A percentile compares a stretch with the other conserved stretches of the same genome.
phyloP scores from a whole-genome alignment of 2,113 vertebrate genomes.

The Merops nubicus region DNA sequence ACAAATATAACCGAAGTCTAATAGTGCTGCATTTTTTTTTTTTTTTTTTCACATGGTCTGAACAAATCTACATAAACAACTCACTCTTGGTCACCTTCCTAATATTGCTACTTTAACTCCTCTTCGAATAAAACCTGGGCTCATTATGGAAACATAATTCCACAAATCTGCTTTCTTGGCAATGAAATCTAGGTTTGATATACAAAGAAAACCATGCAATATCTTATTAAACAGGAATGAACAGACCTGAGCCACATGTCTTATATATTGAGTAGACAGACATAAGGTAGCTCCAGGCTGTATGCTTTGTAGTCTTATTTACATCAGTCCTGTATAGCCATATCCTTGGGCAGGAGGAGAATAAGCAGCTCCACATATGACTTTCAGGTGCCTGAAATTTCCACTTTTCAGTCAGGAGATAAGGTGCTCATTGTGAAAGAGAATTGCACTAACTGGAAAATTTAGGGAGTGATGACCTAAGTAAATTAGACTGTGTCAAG shows the following conservation, averaged over 20 bases:
- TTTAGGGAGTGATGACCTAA: rapidly evolving
- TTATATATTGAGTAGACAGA: rapidly evolving
- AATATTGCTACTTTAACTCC: not conserved
- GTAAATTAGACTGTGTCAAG: not conserved
- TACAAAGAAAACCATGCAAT: not conserved
- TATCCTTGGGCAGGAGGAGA: not conserved
- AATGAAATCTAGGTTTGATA: not conserved
- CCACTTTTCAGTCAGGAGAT: not conserved
- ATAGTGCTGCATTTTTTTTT: not conserved
- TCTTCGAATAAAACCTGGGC: not conserved
- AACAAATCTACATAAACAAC: not conserved
- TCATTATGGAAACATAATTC: not conserved
- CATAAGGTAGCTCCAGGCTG: not conserved
- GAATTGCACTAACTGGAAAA: not conserved
- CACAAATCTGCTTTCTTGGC: not conserved
- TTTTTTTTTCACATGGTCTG: not conserved
- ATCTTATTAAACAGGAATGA: not conserved
- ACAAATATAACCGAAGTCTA: not conserved
- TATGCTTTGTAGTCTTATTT: not conserved
- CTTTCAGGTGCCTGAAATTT: not conserved
- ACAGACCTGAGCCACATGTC: not conserved
- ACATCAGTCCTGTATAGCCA: not conserved
- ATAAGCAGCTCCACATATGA: not conserved
- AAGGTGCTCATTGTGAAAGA: not conserved
- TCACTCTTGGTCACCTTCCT: not conserved